phyloP scores from a whole-genome alignment of 2,888 invertebrate genomes.

The Aphodius sticticus region DNA sequence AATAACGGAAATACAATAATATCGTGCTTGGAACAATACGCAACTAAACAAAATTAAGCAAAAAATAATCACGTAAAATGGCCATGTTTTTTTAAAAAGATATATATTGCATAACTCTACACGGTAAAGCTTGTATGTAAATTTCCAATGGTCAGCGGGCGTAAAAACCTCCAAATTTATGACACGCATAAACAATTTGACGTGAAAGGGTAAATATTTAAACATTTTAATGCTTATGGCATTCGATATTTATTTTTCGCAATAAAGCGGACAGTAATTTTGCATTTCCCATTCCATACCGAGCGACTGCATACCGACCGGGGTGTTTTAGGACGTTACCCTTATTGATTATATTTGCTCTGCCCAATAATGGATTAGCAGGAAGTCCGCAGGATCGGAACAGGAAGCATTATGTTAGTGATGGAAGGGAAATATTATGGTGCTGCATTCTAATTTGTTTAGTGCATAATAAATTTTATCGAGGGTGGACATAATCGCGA shows the following conservation, averaged over 20 bases:
- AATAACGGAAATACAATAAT: not conserved
- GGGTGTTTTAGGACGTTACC: conserved; percentile 4
- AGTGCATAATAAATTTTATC: not conserved
- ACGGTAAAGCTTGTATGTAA: not conserved
- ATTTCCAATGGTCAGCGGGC: not conserved
- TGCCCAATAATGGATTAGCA: conserved; percentile 22
- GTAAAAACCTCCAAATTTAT: not conserved
- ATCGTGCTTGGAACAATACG: not conserved
- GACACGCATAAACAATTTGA: conserved; percentile 4
- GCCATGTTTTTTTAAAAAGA: not conserved
- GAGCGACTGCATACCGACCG: not conserved
- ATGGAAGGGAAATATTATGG: not conserved
- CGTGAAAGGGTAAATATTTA: conserved; percentile 4
- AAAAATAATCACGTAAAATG: not conserved
- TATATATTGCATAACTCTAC: not conserved
- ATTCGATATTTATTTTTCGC: not conserved
- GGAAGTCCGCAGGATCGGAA: conserved; percentile 11
- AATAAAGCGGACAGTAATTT: not conserved
- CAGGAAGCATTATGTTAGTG: not conserved
- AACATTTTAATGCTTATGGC: not conserved
- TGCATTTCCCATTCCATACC: not conserved
- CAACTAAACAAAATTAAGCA: not conserved
- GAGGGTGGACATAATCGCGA: no score
- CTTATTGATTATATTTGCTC: not conserved
- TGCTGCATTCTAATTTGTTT: not conserved